Conservation (phyloP, 35 echinoderm and acorn worm genomes). For the Apostichopus japonicus region DNA sequence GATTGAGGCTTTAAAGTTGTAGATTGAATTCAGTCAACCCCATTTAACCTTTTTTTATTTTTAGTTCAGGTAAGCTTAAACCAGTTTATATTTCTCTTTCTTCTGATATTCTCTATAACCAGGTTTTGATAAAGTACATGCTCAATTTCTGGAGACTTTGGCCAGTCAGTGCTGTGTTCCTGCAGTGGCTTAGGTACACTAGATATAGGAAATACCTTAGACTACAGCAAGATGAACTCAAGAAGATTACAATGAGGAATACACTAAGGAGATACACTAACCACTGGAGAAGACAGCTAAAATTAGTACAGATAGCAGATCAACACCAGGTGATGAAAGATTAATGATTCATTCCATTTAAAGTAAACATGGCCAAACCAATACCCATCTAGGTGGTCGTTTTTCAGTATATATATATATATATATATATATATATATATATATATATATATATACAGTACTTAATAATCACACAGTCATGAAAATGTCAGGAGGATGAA, state of each 20-base stretch:
- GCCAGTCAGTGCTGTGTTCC: constrained; percentile 39
- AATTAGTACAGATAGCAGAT: not conserved
- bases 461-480: no score
- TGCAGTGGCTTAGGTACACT: constrained; percentile 15
- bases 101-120: not conserved
- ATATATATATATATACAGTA: no score
- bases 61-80: no score
- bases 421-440: no score
- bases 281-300: not conserved
- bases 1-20: no score
- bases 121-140: constrained; percentile 1
- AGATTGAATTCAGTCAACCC: no score
- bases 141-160: constrained; percentile 48
- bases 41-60: no score
- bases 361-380: no score
- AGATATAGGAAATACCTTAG: not conserved
- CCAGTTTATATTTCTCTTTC: not conserved
- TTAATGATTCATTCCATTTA: no score
- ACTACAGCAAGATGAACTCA: constrained; percentile 1
- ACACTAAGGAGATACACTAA: not conserved
- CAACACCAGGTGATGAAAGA: not conserved
- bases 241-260: not conserved
- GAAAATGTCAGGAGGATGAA: no score
- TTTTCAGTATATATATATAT: no score
- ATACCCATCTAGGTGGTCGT: no score